These are phyloP conservation scores for Struthio camelus DNA, from an alignment of 2,113 vertebrate genomes.

Conservation along the genomic window DNA sequence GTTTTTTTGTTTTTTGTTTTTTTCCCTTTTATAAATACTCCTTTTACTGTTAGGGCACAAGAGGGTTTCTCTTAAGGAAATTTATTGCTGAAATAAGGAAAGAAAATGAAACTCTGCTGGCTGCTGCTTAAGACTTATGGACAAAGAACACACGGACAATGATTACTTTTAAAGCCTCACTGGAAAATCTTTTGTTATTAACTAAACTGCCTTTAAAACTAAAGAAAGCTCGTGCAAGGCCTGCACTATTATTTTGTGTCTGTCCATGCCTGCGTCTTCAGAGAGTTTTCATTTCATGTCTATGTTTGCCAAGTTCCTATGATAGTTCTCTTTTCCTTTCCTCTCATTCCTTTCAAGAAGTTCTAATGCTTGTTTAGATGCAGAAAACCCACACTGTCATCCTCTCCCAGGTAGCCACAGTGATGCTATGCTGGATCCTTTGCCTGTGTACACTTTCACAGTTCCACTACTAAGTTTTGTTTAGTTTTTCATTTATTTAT, in stretches of 20 bases:
- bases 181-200: slow-evolving; percentile 55
- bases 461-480: background rate
- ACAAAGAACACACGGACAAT: slow-evolving; percentile 22
- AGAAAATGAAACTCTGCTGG: slow-evolving; percentile 54
- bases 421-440: background rate
- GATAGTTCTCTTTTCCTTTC: background rate
- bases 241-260: background rate
- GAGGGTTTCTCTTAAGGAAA: slow-evolving; percentile 20
- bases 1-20: too few relatives aligned
- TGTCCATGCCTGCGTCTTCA: background rate
- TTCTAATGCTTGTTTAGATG: background rate
- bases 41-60: background rate
- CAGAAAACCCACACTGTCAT: background rate
- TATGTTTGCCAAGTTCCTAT: background rate
- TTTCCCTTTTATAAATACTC: background rate
- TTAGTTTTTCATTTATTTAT: background rate
- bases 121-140: slow-evolving; percentile 35
- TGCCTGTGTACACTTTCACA: background rate
- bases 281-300: background rate
- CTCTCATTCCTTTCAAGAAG: background rate
- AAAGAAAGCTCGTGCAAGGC: background rate
- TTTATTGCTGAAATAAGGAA: slow-evolving; percentile 57
- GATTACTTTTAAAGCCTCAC: slow-evolving; percentile 58
- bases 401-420: too few relatives aligned
- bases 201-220: slow-evolving; percentile 4